Percentiles rank a stretch among this genome's conserved stretches.
Evolutionary conservation across 2,888 invertebrate species (phyloP).

Genomic region (Hirtodrosophila duncani): DNA sequence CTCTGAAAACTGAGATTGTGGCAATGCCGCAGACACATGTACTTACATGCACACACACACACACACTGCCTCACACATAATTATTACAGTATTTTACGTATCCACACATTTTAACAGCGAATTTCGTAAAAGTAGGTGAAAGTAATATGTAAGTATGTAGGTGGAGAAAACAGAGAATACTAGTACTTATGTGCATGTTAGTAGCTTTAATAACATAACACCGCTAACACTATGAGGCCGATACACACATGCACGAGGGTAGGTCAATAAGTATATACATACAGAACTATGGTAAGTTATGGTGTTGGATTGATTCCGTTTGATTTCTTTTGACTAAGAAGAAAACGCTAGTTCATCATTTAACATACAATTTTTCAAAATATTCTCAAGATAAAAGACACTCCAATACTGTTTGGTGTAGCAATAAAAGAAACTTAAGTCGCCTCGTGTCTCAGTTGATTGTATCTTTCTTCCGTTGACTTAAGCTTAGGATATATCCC

Average conservation of each 20-base stretch:
- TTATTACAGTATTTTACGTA: constrained; percentile 41
- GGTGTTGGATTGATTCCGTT: too few relatives aligned
- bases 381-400: too few relatives aligned
- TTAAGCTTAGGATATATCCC: too few relatives aligned
- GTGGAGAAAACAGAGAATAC: constrained; percentile 1
- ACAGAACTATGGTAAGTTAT: constrained; percentile 28
- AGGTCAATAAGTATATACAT: constrained; percentile 39
- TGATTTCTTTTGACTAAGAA: too few relatives aligned
- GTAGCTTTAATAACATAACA: constrained; percentile 64
- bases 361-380: too few relatives aligned
- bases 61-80: background rate
- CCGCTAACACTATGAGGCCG: constrained; percentile 64
- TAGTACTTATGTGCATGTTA: constrained; percentile 36
- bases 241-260: constrained; percentile 31
- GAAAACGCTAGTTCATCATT: too few relatives aligned
- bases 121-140: constrained; percentile 46
- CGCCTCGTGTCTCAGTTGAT: too few relatives aligned
- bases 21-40: background rate
- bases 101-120: constrained; percentile 41
- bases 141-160: constrained; percentile 31
- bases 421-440: too few relatives aligned
- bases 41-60: background rate
- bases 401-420: too few relatives aligned
- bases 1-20: background rate
- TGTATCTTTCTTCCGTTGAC: too few relatives aligned